These are phyloP conservation scores for Heliconius melpomene DNA, from an alignment of 1,140 invertebrate species.

Conservation along the genomic window DNA sequence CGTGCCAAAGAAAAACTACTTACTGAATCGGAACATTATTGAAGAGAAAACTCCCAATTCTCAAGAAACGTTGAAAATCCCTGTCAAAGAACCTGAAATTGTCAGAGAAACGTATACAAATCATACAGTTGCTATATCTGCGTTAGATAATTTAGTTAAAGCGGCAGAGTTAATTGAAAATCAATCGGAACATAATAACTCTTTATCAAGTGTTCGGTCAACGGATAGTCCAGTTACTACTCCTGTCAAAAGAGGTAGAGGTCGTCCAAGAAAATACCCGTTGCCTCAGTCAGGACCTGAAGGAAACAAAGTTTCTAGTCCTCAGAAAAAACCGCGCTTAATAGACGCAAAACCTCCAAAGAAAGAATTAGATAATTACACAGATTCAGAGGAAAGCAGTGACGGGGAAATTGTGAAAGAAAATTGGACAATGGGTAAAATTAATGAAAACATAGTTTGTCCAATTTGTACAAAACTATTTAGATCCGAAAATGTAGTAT, in stretches of 20 bases:
- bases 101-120: slow-evolving; percentile 41
- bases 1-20: slow-evolving; percentile 72
- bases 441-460: slow-evolving; percentile 77
- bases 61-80: slow-evolving; percentile 37
- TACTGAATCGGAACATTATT: slow-evolving; percentile 56
- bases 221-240: slow-evolving; percentile 41
- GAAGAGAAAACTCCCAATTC: slow-evolving; percentile 43
- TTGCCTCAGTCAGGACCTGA: slow-evolving; percentile 51
- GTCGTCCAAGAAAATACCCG: slow-evolving; percentile 73
- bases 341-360: slow-evolving; percentile 56
- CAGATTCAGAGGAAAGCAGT: slow-evolving; percentile 58
- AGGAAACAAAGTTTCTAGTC: slow-evolving; percentile 49
- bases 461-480: slow-evolving; percentile 79
- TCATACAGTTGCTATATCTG: slow-evolving; percentile 59
- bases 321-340: slow-evolving; percentile 65
- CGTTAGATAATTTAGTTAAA: slow-evolving; percentile 73
- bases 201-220: slow-evolving; percentile 33
- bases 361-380: slow-evolving; percentile 27
- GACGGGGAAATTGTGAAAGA: slow-evolving; percentile 67
- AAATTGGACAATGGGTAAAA: slow-evolving; percentile 78
- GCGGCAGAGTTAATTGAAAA: slow-evolving; percentile 73
- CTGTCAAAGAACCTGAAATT: slow-evolving; percentile 44
- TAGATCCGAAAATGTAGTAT: slow-evolving; percentile 76
- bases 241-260: slow-evolving; percentile 69
- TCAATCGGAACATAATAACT: slow-evolving; percentile 59